Base-by-base conservation (phyloP, 92 coral and sea anemone genomes). In the Scolanthus callimorphus region DNA sequence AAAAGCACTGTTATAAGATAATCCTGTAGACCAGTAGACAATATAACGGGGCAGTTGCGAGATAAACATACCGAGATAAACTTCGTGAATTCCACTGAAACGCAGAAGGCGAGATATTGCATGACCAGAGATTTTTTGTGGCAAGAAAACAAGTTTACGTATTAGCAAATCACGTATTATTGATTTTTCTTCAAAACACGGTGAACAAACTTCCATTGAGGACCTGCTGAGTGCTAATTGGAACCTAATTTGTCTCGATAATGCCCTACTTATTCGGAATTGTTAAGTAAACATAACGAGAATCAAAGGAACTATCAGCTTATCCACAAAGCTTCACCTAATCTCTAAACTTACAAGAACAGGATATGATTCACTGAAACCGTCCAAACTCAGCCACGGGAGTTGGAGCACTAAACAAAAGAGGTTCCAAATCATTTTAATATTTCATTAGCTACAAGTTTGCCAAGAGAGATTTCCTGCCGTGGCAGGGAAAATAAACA, bases 171-270 rank as follows among this genome's bases (percentile, higher is more conserved):
- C 67, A 80, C 63, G 71, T 74, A 81, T 81, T 74, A 81, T 60
- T 69, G 83, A 82, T 76, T 69, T 51, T 44, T 34, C 52, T 57
- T 55, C 68, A 76, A 82, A 9, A 46, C 4, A 11, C 4, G 23
- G 12, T 4, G 52, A 46, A 67, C 79, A 82, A 66, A 72, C 83
- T 55, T 52, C 64, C 73, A 63, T 17, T 1, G 67, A 65, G 57
- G 62, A 78, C 96, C 96, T 67, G 89, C 86, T 70, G 96, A 29
- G 90, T 67, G 51, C 69, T 88, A 83, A 88, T 88, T 79, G 96
- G 57, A 65, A 85, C 77, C 81, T 88, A 88, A 88, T 88, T 88
- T 87, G 90, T 56, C 62, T 55, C 51, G 65, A 77, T 73, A 87
- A 62, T 75, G 62, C 75, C 25, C 22, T 52, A 67, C 63, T 63